Evolutionary conservation across 2,113 vertebrate species (phyloP).

Genomic region (Toxostoma redivivum): DNA sequence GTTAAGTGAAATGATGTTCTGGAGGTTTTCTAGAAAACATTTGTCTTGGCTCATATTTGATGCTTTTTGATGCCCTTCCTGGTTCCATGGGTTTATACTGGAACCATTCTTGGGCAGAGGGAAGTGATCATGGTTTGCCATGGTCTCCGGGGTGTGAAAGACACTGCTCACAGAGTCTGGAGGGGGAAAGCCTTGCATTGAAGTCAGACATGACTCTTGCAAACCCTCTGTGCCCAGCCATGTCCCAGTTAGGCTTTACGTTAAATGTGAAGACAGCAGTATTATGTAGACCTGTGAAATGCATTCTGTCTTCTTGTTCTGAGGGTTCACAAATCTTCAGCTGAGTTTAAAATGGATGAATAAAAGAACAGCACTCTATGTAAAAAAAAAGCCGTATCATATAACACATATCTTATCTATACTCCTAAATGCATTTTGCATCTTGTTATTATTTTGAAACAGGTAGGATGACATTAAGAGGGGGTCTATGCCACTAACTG

Average conservation of each 20-base stretch:
- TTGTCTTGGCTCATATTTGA: neutral
- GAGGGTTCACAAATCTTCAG: neutral
- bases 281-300: neutral
- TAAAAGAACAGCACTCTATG: neutral
- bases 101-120: neutral
- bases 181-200: neutral
- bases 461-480: neutral
- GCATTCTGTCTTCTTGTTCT: neutral
- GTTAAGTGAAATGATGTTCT: neutral
- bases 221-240: neutral
- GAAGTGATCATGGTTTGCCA: neutral
- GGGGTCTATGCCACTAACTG: neutral
- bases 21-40: neutral
- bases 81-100: neutral
- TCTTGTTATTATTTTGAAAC: neutral
- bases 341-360: neutral
- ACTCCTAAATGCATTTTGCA: neutral
- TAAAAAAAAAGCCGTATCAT: neutral
- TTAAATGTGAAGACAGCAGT: neutral
- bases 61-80: neutral
- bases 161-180: neutral
- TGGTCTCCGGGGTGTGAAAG: neutral
- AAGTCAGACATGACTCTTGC: neutral
- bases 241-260: neutral
- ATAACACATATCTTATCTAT: neutral